A percentile compares a stretch with the other conserved stretches of the same genome.
phyloP scores from a whole-genome alignment of 2,888 invertebrate species.

The Gerris lacustris region DNA sequence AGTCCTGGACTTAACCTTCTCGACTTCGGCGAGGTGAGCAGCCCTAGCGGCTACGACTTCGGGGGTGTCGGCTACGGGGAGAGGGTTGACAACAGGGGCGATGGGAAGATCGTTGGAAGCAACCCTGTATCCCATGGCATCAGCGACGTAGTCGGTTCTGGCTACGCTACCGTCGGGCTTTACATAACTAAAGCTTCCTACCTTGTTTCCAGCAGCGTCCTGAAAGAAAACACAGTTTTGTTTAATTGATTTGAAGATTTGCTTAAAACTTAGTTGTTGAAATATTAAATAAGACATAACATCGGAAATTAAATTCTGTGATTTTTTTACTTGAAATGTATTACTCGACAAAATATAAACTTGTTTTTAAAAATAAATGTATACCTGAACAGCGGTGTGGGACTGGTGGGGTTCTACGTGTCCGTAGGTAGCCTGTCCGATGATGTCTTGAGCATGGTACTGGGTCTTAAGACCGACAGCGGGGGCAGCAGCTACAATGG shows the following conservation, averaged over 20 bases:
- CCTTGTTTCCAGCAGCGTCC: conserved; percentile 37
- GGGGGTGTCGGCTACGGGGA: conserved; percentile 20
- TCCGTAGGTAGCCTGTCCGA: conserved; percentile 37
- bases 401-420: conserved; percentile 35
- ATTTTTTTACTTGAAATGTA: too few relatives aligned
- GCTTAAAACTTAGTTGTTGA: too few relatives aligned
- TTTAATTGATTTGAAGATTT: too few relatives aligned
- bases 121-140: conserved; percentile 37
- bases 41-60: conserved; percentile 22
- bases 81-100: conserved; percentile 25
- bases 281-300: too few relatives aligned
- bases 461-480: conserved; percentile 31
- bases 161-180: conserved; percentile 38
- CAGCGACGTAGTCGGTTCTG: conserved; percentile 38
- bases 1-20: conserved; percentile 17
- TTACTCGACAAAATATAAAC: too few relatives aligned
- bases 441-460: conserved; percentile 37
- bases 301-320: too few relatives aligned
- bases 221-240: conserved; percentile 23
- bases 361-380: background rate
- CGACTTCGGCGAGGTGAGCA: conserved; percentile 20
- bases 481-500: conserved; percentile 22
- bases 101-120: conserved; percentile 37
- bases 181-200: conserved; percentile 38
- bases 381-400: conserved; percentile 34